Conservation (phyloP, 2,888 invertebrate species). For the Gryllus longicercus region DNA sequence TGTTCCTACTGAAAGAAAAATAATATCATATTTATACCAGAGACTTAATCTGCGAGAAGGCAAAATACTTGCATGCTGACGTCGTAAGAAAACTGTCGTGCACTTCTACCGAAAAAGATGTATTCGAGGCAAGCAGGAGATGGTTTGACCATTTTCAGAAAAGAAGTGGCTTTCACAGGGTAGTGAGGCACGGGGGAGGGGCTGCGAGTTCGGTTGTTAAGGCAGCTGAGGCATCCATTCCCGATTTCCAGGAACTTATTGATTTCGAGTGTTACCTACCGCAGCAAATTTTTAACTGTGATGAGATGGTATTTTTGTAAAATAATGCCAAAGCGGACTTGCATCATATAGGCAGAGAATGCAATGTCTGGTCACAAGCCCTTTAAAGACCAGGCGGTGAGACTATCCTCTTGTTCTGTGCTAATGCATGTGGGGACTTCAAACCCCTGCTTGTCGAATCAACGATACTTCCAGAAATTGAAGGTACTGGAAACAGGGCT, state of each 20-base stretch:
- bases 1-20: neutral
- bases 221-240: neutral
- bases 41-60: neutral
- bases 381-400: slow-evolving; percentile 39
- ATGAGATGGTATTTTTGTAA: slow-evolving; percentile 40
- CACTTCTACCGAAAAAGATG: neutral
- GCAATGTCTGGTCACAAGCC: slow-evolving; percentile 41
- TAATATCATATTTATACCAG: neutral
- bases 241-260: neutral
- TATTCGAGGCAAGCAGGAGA: neutral
- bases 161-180: neutral
- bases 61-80: neutral
- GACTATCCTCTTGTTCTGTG: slow-evolving; percentile 41
- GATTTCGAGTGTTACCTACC: neutral
- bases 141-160: neutral
- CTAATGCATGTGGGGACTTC: slow-evolving; percentile 41
- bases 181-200: neutral
- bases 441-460: slow-evolving; percentile 40
- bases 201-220: neutral
- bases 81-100: neutral
- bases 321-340: slow-evolving; percentile 43
- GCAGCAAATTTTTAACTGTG: slow-evolving; percentile 35
- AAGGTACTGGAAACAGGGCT: slow-evolving; percentile 39
- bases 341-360: slow-evolving; percentile 42
- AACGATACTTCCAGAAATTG: slow-evolving; percentile 36